These are phyloP conservation scores for Eugnorisma glareosa DNA, from an alignment of 2,888 invertebrate genomes.

Conservation along the genomic window DNA sequence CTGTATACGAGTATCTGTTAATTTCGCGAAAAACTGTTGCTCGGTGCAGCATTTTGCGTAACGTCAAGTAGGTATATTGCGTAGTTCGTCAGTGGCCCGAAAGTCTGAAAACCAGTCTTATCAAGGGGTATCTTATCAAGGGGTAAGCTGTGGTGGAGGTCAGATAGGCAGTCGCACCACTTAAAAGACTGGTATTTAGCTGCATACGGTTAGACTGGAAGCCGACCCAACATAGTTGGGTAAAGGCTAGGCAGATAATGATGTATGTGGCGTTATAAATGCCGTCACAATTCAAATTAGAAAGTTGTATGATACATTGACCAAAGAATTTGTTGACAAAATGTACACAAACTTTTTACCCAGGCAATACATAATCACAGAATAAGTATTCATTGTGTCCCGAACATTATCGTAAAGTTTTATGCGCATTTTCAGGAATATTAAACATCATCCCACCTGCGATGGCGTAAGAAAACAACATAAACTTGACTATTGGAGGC, in stretches of 20 bases:
- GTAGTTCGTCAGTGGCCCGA: neutral
- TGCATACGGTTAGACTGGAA: too few species aligned
- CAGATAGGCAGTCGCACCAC: too few species aligned
- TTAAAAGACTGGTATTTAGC: too few species aligned
- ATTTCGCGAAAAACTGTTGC: neutral
- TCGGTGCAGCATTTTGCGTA: neutral
- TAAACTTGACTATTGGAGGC: slow-evolving; percentile 38
- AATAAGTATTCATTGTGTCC: slow-evolving; percentile 23
- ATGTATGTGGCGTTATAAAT: neutral
- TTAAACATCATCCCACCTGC: slow-evolving; percentile 44
- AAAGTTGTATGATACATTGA: neutral
- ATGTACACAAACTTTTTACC: neutral
- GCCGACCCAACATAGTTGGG: too few species aligned
- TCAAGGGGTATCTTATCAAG: too few species aligned
- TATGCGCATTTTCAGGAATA: slow-evolving; percentile 46
- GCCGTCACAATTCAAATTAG: neutral
- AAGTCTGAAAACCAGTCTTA: too few species aligned
- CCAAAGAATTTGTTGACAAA: slow-evolving; percentile 9
- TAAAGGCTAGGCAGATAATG: too few species aligned
- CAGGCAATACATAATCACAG: slow-evolving; percentile 24
- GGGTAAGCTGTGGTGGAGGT: too few species aligned
- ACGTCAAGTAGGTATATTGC: neutral
- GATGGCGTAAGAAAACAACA: slow-evolving; percentile 37
- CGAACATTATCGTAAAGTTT: slow-evolving; percentile 38
- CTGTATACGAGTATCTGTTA: neutral